phyloP scores from a whole-genome alignment of 1,140 invertebrate species.

The Calycopis cecrops region DNA sequence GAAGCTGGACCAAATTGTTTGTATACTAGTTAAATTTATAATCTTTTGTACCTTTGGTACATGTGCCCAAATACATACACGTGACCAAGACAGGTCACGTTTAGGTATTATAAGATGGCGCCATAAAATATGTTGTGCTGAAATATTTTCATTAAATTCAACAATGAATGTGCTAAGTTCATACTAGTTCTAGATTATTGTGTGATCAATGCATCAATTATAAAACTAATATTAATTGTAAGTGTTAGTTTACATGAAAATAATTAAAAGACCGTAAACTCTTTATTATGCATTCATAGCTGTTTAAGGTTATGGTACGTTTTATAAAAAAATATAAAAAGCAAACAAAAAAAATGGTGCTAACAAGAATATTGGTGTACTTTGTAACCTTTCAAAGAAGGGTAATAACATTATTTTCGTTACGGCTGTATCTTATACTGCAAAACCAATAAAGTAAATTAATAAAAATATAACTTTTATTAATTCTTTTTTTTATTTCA shows the following conservation, averaged over 20 bases:
- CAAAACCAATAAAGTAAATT: slow-evolving; percentile 45
- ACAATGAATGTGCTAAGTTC: slow-evolving; percentile 10
- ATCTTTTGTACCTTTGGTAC: neutral
- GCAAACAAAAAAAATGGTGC: slow-evolving; percentile 69
- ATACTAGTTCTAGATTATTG: slow-evolving; percentile 44
- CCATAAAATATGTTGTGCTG: neutral
- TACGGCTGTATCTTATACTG: slow-evolving; percentile 62
- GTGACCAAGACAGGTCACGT: too few relatives aligned
- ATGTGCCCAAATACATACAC: too few relatives aligned
- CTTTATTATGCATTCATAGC: slow-evolving; percentile 62
- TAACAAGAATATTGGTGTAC: slow-evolving; percentile 62
- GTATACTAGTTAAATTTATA: slow-evolving; percentile 26
- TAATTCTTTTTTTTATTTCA: too few relatives aligned
- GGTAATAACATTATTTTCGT: slow-evolving; percentile 52
- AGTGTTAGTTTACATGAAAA: slow-evolving; percentile 44
- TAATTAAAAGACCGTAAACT: slow-evolving; percentile 55
- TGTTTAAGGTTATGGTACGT: slow-evolving; percentile 59
- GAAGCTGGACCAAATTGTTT: slow-evolving; percentile 67
- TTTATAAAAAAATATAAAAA: slow-evolving; percentile 49
- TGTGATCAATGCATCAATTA: slow-evolving; percentile 54
- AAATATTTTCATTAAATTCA: slow-evolving; percentile 6
- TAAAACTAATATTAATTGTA: slow-evolving; percentile 47
- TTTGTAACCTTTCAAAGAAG: slow-evolving; percentile 47
- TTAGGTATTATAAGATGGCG: too few relatives aligned
- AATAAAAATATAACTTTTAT: too few relatives aligned